Base-by-base conservation (phyloP, 2,797 vertebrate genomes). In the Amniataba percoides region DNA sequence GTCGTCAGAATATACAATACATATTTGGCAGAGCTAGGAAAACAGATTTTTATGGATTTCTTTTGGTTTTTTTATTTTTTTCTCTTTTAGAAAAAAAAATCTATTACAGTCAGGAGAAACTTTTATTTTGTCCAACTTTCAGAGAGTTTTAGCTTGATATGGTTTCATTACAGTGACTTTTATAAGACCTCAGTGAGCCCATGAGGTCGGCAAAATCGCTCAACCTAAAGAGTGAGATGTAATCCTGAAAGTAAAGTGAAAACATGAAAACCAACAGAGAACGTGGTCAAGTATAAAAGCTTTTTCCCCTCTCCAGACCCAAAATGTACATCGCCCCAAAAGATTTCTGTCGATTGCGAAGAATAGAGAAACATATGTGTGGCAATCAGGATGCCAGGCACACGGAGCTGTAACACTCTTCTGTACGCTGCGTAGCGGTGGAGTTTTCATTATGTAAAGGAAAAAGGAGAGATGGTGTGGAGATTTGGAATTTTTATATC, bases 361-460 rank as follows among this genome's bases (percentile, higher is more conserved):
- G 25, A 2, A 40, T 40, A 14, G 56, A 40, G 3, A 60, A 36
- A 16, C n/a, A 18, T 12, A 4, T 42, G 7, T n/a, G 27, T 68
- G n/a, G 31, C 19, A 71, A 71, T 83, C 57, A 69, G 27, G 58
- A 81, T 81, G 60, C 63, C 68, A 65, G 68, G 45, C 76, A 88
- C 64, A 80, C 40, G 46, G 16, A 56, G 74, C 25, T 52, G 51
- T 71, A 52, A 60, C 43, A 51, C 31, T 46, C 71, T 63, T 48
- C 36, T 36, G 48, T 46, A 39, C 45, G 19, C 59, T 11, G 43
- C 49, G 55, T 53, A 39, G 48, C 74, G 42, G 46, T 66, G 59
- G 19, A 43, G 56, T 58, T 86, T 82, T 74, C 23, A 80, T 81
- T 74, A 80, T 79, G 67, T 77, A 80, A 73, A 75, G 59, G 59